A percentile compares a stretch with the other conserved stretches of the same genome.
These are phyloP conservation scores for Halcyon senegalensis DNA, from an alignment of 2,113 vertebrate species.

Conservation along the genomic window DNA sequence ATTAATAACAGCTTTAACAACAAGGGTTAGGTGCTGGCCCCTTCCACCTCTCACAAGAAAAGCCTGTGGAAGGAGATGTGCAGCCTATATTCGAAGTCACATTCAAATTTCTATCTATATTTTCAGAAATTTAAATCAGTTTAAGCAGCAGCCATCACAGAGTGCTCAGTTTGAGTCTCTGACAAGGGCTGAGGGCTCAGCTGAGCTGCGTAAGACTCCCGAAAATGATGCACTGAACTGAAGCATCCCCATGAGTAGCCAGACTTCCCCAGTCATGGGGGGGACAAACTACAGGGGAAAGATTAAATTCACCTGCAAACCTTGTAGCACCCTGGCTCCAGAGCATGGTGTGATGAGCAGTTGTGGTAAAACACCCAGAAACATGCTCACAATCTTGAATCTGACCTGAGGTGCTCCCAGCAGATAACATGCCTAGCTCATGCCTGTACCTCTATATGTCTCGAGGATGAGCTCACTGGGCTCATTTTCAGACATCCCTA, in stretches of 20 bases:
- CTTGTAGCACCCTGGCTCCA: fast-evolving
- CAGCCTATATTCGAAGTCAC: neutral
- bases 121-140: neutral
- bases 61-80: neutral
- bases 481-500: neutral
- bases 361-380: neutral
- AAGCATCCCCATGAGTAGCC: fast-evolving
- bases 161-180: neutral
- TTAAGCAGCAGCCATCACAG: neutral
- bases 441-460: neutral
- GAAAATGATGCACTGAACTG: neutral
- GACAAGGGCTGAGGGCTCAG: neutral
- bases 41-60: neutral
- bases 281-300: neutral
- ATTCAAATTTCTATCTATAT: neutral
- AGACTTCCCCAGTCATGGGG: neutral
- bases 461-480: neutral
- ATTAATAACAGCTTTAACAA: neutral
- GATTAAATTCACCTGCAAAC: neutral
- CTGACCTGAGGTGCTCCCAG: neutral
- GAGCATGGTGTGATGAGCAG: fast-evolving
- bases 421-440: fast-evolving
- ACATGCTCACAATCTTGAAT: neutral
- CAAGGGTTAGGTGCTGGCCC: neutral
- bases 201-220: neutral